Evolutionary conservation across 2,888 invertebrate species (phyloP), one percentile per base, ranked within the genome.

Genomic region (Acrobasis repandana): DNA sequence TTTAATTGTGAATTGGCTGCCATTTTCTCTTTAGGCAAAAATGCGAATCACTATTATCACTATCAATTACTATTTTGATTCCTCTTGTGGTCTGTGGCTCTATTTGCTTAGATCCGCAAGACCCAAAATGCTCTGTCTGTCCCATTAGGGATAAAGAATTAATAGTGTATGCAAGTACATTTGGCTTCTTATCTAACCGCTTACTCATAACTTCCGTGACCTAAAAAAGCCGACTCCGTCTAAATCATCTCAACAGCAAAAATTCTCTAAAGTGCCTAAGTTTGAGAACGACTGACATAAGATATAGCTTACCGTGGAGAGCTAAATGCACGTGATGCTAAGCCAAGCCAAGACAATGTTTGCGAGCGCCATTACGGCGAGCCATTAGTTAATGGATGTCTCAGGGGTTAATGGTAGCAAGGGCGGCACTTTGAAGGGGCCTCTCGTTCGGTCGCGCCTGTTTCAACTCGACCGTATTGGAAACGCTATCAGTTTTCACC

Each of bases 361-460:
- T 87, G 79, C 74, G 72, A 79, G 78, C 73, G 76, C 77, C 74
- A 82, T 86, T 77, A 77, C 68, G 67, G 71, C 63, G 66, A 64
- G 72, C 82, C 84, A 88, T 88, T 88, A 88, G 82, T 83, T 86
- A 88, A 89, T 89, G 88, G 89, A 85, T 74, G 72, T 63, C 68
- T 68, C 70, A 66, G 66, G 72, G 76, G 77, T 75, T 80, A 81
- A 80, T 78, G 73, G 75, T 67, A 68, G 75, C 74, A 73, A 78
- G 74, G 75, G 75, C 73, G 77, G 65, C 69, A 74, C 75, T 73
- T 74, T 72, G 66, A 71, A 67, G 62, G 65, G 68, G 60, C 62
- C 65, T 63, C 63, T 62, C 51, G 46, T 52, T 60, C 18, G 52
- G 34, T 54, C 64, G 61, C 63, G 43, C 62, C 47, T 46, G 59